Conservation (phyloP, 2,888 invertebrate genomes). For the Alentia gelatinosa region DNA sequence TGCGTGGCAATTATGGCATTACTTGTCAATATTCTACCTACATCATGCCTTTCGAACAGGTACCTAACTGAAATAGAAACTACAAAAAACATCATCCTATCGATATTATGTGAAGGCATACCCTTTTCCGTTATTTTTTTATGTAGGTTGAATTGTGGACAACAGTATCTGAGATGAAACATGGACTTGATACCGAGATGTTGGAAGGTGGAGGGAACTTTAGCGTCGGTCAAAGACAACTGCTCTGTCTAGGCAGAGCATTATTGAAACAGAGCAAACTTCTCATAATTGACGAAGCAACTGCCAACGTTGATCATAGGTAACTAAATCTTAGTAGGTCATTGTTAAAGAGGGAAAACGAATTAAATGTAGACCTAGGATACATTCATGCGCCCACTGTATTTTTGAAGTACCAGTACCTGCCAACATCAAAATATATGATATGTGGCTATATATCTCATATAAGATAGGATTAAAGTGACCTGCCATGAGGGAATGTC, state of each 20-base stretch:
- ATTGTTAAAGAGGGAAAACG: no score
- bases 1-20: neutral
- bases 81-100: neutral
- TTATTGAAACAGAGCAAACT: constrained; percentile 66
- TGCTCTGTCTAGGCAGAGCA: constrained; percentile 56
- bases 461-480: neutral
- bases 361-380: neutral
- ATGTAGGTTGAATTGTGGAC: neutral
- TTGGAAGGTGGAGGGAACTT: constrained; percentile 76
- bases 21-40: neutral
- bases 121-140: neutral
- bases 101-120: neutral
- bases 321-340: no score
- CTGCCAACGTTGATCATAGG: constrained; percentile 43
- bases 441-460: neutral
- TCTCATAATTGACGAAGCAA: constrained; percentile 67
- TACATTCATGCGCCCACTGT: neutral
- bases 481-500: neutral
- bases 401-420: neutral
- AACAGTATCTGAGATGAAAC: constrained; percentile 58
- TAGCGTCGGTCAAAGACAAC: constrained; percentile 55
- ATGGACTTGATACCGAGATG: constrained; percentile 81
- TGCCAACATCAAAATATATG: neutral
- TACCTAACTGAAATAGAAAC: neutral
- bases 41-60: neutral